Evolutionary conservation across 2,113 vertebrate genomes (phyloP), one percentile per base, ranked within the genome.

Genomic region (Hemichromis elongatus): DNA sequence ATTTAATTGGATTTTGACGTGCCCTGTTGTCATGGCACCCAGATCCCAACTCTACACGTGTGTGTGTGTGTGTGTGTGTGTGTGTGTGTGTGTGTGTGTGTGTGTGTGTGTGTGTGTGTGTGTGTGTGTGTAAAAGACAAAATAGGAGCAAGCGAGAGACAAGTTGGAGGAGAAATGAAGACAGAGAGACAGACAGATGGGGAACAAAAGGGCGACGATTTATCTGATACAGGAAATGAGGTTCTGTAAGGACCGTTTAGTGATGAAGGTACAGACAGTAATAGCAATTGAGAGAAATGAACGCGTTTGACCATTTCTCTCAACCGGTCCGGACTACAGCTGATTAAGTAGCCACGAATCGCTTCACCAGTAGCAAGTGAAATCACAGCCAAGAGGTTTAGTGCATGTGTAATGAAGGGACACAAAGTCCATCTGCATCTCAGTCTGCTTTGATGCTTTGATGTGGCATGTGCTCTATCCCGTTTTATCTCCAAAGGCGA

Each of bases 1-100:
- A 87, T 93, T 95, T 95, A 95, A 95, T 95, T 95, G 95, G 94
- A 96, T 96, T 95, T 94, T 94, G 92, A 96, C 93, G 91, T 91
- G 90, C 88, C 85, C 81, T 84, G 96, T 96, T 96, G 96, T 95
- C 96, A 96, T 96, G 95, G 93, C 90, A 95, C 85, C 95, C 91
- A 88, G 87, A 93, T 93, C 84, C 86, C 81, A 88, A 94, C 92
- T 91, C 90, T 94, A 94, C 90, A 92, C 90, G 45, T 90, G 78
- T 89, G 55, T 57, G 61, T 78, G 54, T 37, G 35, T 30, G 26
- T 79, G 70, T 56, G 54, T 35, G 30, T 40, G 12, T 61, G 61
- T 83, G 53, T 59, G 37, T 63, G 33, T 89, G 77, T 88, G 59
- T 57, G 61, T 80, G 57, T 37, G 35, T 9, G 35, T 37, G 35